Conservation (phyloP, 2,888 invertebrate species). For the Cataglyphis albicans region DNA sequence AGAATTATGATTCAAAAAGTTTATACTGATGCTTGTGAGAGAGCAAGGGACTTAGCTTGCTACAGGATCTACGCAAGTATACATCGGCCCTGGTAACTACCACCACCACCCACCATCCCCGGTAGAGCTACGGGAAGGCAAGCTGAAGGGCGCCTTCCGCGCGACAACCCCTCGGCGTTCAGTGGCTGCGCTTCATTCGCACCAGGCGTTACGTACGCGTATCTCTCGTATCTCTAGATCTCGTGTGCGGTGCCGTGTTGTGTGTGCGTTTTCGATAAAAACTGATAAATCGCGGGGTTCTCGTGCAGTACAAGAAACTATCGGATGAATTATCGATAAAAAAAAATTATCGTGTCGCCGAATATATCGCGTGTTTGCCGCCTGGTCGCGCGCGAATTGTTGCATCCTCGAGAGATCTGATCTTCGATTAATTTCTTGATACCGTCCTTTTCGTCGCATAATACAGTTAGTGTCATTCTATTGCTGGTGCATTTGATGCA, state of each 20-base stretch:
- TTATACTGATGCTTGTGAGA: not conserved
- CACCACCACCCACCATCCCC: slow-evolving; percentile 52
- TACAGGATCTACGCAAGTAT: not conserved
- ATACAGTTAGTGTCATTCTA: not conserved
- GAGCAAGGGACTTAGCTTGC: not conserved
- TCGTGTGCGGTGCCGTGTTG: slow-evolving; percentile 39
- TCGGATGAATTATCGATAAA: not conserved
- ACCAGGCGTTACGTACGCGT: slow-evolving; percentile 70
- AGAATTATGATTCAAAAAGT: not conserved
- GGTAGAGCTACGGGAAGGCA: slow-evolving; percentile 39
- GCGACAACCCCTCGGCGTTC: slow-evolving; percentile 78
- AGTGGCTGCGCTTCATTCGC: slow-evolving; percentile 84
- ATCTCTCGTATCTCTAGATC: slow-evolving; percentile 28
- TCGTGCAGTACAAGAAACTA: not conserved
- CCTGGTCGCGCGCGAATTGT: slow-evolving; percentile 19
- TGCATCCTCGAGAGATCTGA: not conserved
- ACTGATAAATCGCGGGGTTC: not conserved
- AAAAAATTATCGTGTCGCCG: not conserved
- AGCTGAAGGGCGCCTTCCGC: slow-evolving; percentile 69
- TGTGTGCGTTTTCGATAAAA: slow-evolving; percentile 18
- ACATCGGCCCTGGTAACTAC: slow-evolving; percentile 25
- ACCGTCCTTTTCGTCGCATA: not conserved
- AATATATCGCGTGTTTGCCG: slow-evolving; percentile 2
- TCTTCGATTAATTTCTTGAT: not conserved
- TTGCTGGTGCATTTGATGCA: not conserved